These are phyloP conservation scores for Momotus momota DNA, from an alignment of 2,797 vertebrate species.

Conservation along the genomic window DNA sequence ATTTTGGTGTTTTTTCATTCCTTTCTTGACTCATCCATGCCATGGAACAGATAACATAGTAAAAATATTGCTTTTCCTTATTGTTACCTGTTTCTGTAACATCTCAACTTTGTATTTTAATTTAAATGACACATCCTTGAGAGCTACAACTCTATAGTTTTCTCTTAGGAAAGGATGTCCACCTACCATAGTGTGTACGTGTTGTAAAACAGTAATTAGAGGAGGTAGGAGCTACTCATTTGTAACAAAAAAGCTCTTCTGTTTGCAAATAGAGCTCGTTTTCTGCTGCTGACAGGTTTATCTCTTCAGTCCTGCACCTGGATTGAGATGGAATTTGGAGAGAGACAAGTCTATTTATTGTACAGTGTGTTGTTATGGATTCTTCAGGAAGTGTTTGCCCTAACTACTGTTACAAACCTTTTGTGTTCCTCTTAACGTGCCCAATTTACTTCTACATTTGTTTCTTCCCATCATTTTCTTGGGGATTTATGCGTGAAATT, in stretches of 20 bases:
- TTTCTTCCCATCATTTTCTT: rapidly evolving
- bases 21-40: neutral
- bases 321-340: neutral
- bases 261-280: neutral
- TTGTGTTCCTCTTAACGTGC: neutral
- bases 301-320: neutral
- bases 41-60: neutral
- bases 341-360: neutral
- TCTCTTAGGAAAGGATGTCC: neutral
- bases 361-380: neutral
- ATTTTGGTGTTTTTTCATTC: neutral
- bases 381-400: neutral
- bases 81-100: neutral
- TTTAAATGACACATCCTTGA: neutral
- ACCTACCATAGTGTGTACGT: neutral
- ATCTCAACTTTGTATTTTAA: neutral
- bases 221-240: neutral
- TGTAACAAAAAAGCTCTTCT: neutral
- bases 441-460: neutral
- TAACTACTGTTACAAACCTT: neutral
- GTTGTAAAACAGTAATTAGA: neutral
- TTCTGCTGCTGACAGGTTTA: neutral
- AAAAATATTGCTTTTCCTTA: neutral
- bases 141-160: neutral
- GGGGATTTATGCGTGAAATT: neutral